These are phyloP conservation scores for Dorcus hopei DNA, from an alignment of 2,888 invertebrate genomes.

Conservation along the genomic window DNA sequence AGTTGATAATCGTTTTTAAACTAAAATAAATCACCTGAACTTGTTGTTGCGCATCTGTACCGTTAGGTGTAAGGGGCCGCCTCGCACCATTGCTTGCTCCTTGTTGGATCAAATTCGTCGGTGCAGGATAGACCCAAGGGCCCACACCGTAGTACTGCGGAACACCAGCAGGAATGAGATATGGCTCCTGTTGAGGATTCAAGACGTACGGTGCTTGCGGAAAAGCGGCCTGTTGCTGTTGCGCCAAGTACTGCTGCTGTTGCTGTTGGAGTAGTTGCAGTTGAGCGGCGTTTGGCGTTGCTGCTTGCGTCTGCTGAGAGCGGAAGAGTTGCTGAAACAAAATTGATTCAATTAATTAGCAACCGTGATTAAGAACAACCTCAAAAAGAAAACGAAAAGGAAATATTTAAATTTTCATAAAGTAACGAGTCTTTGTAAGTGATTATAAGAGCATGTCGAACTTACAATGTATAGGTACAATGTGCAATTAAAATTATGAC, in stretches of 20 bases:
- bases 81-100: slow-evolving; percentile 62
- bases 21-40: slow-evolving; percentile 55
- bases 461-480: too few relatives aligned
- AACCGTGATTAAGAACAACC: neutral
- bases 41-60: slow-evolving; percentile 58
- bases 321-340: slow-evolving; percentile 81
- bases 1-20: neutral
- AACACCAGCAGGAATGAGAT: slow-evolving; percentile 76
- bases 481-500: too few relatives aligned
- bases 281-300: slow-evolving; percentile 64
- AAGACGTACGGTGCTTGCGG: slow-evolving; percentile 84
- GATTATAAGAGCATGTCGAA: too few relatives aligned
- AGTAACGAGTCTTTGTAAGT: too few relatives aligned
- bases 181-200: slow-evolving; percentile 70
- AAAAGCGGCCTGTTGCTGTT: slow-evolving; percentile 69
- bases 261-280: slow-evolving; percentile 72
- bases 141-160: slow-evolving; percentile 92
- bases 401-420: neutral
- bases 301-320: slow-evolving; percentile 76
- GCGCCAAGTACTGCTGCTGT: slow-evolving; percentile 71
- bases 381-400: neutral
- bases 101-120: slow-evolving; percentile 68
- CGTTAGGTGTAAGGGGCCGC: slow-evolving; percentile 75
- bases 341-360: slow-evolving; percentile 6
- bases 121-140: slow-evolving; percentile 85